A percentile compares a stretch with the other conserved stretches of the same genome.
Evolutionary conservation across 2,888 invertebrate species (phyloP).

Genomic region (Agrotis ipsilon): DNA sequence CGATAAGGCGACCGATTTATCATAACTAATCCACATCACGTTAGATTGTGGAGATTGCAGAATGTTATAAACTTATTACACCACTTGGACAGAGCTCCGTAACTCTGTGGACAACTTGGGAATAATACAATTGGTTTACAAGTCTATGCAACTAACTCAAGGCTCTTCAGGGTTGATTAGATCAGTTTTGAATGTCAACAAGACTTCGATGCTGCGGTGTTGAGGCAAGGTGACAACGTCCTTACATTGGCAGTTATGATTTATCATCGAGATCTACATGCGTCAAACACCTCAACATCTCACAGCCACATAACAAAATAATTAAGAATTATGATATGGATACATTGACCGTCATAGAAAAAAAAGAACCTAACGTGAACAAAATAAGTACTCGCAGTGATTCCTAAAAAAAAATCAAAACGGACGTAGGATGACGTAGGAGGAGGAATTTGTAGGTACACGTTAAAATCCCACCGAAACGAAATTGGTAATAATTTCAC

Average conservation of each 20-base stretch:
- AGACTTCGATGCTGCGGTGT: slow-evolving; percentile 28
- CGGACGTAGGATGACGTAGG: slow-evolving; percentile 12
- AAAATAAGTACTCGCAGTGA: background rate
- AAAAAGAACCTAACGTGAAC: background rate
- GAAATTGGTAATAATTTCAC: slow-evolving; percentile 39
- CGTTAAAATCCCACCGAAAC: slow-evolving; percentile 5
- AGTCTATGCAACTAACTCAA: slow-evolving; percentile 52
- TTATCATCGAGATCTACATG: slow-evolving; percentile 26
- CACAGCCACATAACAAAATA: slow-evolving; percentile 2
- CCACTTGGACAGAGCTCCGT: slow-evolving; percentile 32
- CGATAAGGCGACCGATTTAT: slow-evolving; percentile 34
- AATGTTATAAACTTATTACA: slow-evolving; percentile 35
- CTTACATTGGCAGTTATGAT: slow-evolving; percentile 32
- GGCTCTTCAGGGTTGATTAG: slow-evolving; percentile 50
- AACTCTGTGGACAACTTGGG: slow-evolving; percentile 47
- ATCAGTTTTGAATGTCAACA: slow-evolving; percentile 62
- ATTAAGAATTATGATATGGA: slow-evolving; percentile 4
- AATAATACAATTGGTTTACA: slow-evolving; percentile 52
- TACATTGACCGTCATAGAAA: slow-evolving; percentile 7
- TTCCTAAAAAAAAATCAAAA: background rate
- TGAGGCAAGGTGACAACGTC: slow-evolving; percentile 53
- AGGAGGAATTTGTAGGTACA: slow-evolving; percentile 9
- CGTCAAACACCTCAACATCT: slow-evolving; percentile 9
- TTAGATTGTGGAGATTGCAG: slow-evolving; percentile 40
- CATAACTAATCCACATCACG: slow-evolving; percentile 34